Conservation (phyloP, 2,113 vertebrate genomes). For the Amphilophus citrinellus region DNA sequence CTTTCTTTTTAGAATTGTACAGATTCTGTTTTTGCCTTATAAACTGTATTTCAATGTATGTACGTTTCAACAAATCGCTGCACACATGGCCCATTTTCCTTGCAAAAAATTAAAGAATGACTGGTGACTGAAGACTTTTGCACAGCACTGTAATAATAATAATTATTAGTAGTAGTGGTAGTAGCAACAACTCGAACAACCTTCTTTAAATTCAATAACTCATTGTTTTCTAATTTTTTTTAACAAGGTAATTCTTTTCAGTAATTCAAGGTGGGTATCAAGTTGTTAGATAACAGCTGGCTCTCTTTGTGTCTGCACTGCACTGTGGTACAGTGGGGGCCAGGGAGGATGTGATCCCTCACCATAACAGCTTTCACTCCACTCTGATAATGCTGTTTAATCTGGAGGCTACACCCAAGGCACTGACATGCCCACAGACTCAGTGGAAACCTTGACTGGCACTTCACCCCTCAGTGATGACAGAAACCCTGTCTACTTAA, state of each 20-base stretch:
- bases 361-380: slow-evolving; percentile 57
- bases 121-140: too few species aligned
- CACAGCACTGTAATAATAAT: background rate
- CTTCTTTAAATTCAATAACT: too few species aligned
- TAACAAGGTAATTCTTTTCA: background rate
- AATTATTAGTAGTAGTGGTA: background rate
- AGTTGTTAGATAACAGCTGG: slow-evolving; percentile 17
- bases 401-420: slow-evolving; percentile 59
- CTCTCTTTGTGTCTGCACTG: slow-evolving; percentile 11
- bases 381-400: slow-evolving; percentile 66
- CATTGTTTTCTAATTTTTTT: background rate
- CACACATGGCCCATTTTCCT: too few species aligned
- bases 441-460: slow-evolving; percentile 77
- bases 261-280: background rate
- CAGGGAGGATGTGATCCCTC: slow-evolving; percentile 58
- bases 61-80: too few species aligned
- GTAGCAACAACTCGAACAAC: too few species aligned
- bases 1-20: too few species aligned
- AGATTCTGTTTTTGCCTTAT: too few species aligned
- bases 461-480: slow-evolving; percentile 73
- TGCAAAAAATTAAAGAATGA: background rate
- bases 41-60: too few species aligned
- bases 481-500: slow-evolving; percentile 75
- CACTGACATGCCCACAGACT: slow-evolving; percentile 53
- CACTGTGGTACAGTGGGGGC: background rate